Percentiles rank a stretch among this genome's conserved stretches.
Conservation (phyloP, 2,888 invertebrate species). For the Spodoptera picta region DNA sequence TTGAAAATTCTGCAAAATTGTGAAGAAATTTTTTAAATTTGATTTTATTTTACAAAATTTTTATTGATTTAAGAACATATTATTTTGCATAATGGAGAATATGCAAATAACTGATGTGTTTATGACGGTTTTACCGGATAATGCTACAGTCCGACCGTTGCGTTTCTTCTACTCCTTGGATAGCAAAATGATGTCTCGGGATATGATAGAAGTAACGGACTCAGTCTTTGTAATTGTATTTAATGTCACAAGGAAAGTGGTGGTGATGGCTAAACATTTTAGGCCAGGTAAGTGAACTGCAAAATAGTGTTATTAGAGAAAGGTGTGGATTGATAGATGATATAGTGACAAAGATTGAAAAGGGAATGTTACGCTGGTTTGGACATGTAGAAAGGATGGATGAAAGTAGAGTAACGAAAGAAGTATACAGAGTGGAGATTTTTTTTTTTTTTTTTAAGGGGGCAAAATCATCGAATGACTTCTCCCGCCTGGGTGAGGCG, state of each 20-base stretch:
- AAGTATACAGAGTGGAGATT: too few species aligned
- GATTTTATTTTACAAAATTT: too few species aligned
- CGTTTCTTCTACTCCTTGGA: constrained; percentile 93
- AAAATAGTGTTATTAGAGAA: too few species aligned
- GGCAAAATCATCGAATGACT: too few species aligned
- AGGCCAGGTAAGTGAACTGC: constrained; percentile 90
- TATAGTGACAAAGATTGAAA: too few species aligned
- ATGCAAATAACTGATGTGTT: constrained; percentile 10
- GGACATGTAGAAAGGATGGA: too few species aligned
- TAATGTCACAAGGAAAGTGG: constrained; percentile 92
- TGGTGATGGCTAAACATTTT: constrained; percentile 97
- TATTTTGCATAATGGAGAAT: neutral
- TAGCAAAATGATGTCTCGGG: constrained; percentile 93
- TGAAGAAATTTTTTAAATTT: neutral
- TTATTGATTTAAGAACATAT: too few species aligned
- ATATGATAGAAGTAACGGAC: constrained; percentile 93
- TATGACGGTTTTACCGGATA: constrained; percentile 79
- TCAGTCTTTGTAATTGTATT: constrained; percentile 95
- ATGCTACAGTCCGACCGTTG: constrained; percentile 92
- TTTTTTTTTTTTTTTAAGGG: too few species aligned
- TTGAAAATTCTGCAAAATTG: neutral
- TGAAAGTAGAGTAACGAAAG: too few species aligned
- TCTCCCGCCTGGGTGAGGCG: too few species aligned
- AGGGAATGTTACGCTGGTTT: too few species aligned
- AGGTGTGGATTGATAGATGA: too few species aligned